Base-by-base conservation (phyloP, 2,888 invertebrate genomes). In the Hirudinaria manillensis region DNA sequence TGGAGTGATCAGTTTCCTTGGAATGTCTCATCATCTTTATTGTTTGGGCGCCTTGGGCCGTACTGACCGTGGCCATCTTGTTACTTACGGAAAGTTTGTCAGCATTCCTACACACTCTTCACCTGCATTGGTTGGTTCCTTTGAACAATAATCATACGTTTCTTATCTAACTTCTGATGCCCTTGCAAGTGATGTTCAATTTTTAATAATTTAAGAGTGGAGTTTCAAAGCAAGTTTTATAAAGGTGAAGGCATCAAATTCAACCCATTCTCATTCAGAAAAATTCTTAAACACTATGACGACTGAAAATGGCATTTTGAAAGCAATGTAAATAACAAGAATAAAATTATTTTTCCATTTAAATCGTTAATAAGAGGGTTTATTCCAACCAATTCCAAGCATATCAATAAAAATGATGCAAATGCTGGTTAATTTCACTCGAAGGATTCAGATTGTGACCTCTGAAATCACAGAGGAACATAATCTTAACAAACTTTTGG, bases 1-100 rank as follows among this genome's bases (percentile, higher is more conserved):
- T 3, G 89, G 90, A 77, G n/a, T n/a, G 90, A 77, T 88, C 89
- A 65, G 89, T 90, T 77, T 88, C 89, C 65, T 65, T 77, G 3
- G 84, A 85, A 7, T 83, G 83, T 21, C 72, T 84, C n/a, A 88
- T 94, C 80, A 88, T 96, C 79, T 95, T 92, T 88, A 86, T 90
- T 74, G 89, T 95, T 79, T 99, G 98, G 88, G 92, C 91, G 77
- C 90, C 92, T 82, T 99, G 98, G 95, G 92, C 93, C 16, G 89
- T 90, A 80, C 89, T 98, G 79, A 98, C 98, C 65, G 89, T 99
- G 56, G 91, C 93, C 82, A 96, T 99, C 86, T 89, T 99, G 51
- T 93, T 99, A 77, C 89, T 98, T 72, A 99, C 99, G 99, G 99
- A 99, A 88, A 99, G 99, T 2, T 89, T 99, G 29, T 97, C 97